phyloP scores from a whole-genome alignment of 2,888 invertebrate genomes.

The Drosophila pseudotakahashii region DNA sequence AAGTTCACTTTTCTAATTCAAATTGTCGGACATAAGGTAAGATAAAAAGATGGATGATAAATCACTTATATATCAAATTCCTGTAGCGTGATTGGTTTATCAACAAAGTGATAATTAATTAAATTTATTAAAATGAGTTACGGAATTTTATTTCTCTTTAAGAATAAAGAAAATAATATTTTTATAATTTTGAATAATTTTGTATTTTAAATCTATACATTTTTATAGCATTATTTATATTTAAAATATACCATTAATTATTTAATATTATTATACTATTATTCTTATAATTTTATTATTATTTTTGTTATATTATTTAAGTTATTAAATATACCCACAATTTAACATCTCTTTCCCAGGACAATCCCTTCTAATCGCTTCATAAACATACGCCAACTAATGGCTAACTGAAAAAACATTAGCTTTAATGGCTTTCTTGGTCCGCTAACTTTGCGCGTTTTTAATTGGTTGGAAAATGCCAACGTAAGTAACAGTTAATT shows the following conservation, averaged over 20 bases:
- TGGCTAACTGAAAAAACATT: constrained; percentile 23
- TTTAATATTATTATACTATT: too few relatives aligned
- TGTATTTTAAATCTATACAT: too few relatives aligned
- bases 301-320: too few relatives aligned
- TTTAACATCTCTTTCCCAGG: background rate
- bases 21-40: constrained; percentile 9
- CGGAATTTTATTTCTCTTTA: too few relatives aligned
- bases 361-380: constrained; percentile 2
- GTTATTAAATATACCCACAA: too few relatives aligned
- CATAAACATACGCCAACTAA: constrained; percentile 7
- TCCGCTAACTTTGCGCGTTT: constrained; percentile 20
- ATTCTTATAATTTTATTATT: too few relatives aligned
- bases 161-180: too few relatives aligned
- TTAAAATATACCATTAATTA: too few relatives aligned
- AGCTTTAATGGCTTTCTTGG: constrained; percentile 49
- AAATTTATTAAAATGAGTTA: too few relatives aligned
- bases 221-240: too few relatives aligned
- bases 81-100: background rate
- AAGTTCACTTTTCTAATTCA: constrained; percentile 9
- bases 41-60: constrained; percentile 11
- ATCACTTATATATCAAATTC: constrained; percentile 3
- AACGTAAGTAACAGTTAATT: constrained; percentile 67
- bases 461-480: constrained; percentile 48
- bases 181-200: too few relatives aligned
- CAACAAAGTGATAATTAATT: background rate